phyloP scores from a whole-genome alignment of 2,113 vertebrate genomes.

The Ammodytes marinus region DNA sequence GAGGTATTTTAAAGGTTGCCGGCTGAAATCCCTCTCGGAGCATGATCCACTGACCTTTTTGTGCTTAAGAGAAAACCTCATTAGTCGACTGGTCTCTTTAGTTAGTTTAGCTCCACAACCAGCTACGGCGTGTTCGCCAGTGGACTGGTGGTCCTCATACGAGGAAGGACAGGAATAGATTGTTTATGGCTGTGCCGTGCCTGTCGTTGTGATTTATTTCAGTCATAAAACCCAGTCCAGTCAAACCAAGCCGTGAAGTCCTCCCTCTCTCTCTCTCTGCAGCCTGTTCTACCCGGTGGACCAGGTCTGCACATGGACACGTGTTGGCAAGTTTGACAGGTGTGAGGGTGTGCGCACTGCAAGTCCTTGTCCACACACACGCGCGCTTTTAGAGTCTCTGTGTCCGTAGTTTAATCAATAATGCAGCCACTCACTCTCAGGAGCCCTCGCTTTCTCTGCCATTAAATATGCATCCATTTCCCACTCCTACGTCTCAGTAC shows the following conservation, averaged over 20 bases:
- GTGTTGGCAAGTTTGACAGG: slow-evolving; percentile 64
- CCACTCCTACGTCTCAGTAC: slow-evolving; percentile 60
- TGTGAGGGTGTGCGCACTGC: slow-evolving; percentile 33
- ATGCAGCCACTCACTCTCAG: slow-evolving; percentile 74
- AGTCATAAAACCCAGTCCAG: slow-evolving; percentile 9
- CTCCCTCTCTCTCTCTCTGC: background rate
- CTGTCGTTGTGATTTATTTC: slow-evolving; percentile 30
- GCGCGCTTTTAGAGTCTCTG: slow-evolving; percentile 66
- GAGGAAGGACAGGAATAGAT: slow-evolving; percentile 53
- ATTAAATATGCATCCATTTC: slow-evolving; percentile 83
- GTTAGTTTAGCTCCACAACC: slow-evolving; percentile 21
- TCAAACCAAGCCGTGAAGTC: background rate
- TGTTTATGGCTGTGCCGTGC: slow-evolving; percentile 28
- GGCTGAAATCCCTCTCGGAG: slow-evolving; percentile 36
- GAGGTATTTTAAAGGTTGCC: slow-evolving; percentile 24
- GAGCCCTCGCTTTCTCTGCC: slow-evolving; percentile 66
- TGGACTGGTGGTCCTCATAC: slow-evolving; percentile 29
- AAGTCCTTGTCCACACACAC: slow-evolving; percentile 31
- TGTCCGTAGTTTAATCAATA: slow-evolving; percentile 78
- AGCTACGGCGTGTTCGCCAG: background rate
- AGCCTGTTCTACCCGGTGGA: slow-evolving; percentile 5
- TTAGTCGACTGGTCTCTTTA: slow-evolving; percentile 41
- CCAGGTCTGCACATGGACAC: slow-evolving; percentile 14
- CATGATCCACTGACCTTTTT: slow-evolving; percentile 57
- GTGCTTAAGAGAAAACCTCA: slow-evolving; percentile 57